Evolutionary conservation across 2,888 invertebrate genomes (phyloP).

Genomic region (Leptogaster cylindrica): DNA sequence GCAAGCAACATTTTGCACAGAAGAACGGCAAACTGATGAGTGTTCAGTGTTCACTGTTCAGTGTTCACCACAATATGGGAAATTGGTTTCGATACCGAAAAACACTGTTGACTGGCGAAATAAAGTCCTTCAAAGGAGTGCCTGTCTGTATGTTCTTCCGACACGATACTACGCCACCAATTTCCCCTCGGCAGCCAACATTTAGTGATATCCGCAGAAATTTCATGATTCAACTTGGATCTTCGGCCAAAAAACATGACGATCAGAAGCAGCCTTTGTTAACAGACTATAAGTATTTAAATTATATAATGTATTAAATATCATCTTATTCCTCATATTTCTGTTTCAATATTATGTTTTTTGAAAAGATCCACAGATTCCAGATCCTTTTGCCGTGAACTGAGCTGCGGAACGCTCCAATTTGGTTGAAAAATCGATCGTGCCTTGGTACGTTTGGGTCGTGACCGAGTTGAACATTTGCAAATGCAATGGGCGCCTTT

Average conservation of each 20-base stretch:
- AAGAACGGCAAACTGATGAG: background rate
- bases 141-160: background rate
- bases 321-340: conserved; percentile 25
- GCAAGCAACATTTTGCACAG: background rate
- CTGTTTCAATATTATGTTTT: background rate
- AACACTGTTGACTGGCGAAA: too few species aligned
- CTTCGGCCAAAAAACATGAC: conserved; percentile 9
- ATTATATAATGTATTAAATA: conserved; percentile 29
- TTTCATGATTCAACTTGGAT: conserved; percentile 7
- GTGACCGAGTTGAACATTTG: conserved; percentile 39
- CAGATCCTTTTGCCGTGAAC: conserved; percentile 16
- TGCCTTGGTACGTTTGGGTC: conserved; percentile 33
- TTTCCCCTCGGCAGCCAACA: background rate
- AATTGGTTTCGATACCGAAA: too few species aligned
- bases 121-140: conserved; percentile 20
- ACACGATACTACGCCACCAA: background rate
- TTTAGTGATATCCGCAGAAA: background rate
- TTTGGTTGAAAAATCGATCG: conserved; percentile 36
- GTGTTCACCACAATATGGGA: too few species aligned
- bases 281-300: conserved; percentile 10
- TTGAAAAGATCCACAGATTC: too few species aligned
- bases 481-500: conserved; percentile 40
- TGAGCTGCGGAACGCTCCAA: conserved; percentile 23
- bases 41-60: too few species aligned
- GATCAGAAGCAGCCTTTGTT: conserved; percentile 31